Evolutionary conservation across 2,797 vertebrate species (phyloP).

Genomic region (Pipistrellus pipistrellus): DNA sequence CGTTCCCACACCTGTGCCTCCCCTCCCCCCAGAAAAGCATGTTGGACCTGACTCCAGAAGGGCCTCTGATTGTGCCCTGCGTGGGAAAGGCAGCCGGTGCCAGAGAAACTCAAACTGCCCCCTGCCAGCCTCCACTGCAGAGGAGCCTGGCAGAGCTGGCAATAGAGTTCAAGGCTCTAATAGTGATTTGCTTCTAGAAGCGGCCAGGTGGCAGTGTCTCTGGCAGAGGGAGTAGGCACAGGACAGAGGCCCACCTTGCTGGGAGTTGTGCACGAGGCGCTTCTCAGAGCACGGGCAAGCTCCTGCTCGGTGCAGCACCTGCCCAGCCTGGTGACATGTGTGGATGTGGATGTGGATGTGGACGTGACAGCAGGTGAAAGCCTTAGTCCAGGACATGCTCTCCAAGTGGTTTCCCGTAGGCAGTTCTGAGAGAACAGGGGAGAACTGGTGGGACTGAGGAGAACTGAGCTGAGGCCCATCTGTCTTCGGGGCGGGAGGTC

Average conservation of each 20-base stretch:
- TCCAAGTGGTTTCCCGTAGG: not conserved
- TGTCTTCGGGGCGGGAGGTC: not conserved
- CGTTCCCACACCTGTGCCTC: not conserved
- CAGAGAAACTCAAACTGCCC: not conserved
- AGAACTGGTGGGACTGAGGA: not conserved
- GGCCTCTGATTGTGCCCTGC: not conserved
- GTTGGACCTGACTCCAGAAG: not conserved
- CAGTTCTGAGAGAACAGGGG: not conserved
- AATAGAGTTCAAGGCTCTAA: not conserved
- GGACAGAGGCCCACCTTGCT: not conserved
- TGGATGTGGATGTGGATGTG: not conserved
- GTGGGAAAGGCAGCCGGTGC: not conserved
- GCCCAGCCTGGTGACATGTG: not conserved
- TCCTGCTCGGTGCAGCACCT: not conserved
- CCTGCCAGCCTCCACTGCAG: not conserved
- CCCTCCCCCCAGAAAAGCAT: not conserved
- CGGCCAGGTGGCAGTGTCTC: not conserved
- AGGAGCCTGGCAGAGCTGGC: not conserved
- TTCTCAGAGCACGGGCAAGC: not conserved
- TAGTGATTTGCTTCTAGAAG: conserved; percentile 7
- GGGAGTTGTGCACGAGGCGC: conserved; percentile 6
- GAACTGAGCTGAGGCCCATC: not conserved
- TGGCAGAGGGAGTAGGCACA: not conserved
- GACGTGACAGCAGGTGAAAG: not conserved
- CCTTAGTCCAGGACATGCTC: not conserved